These are phyloP conservation scores for Spea hammondii DNA, from an alignment of 2,797 vertebrate genomes.

Conservation along the genomic window DNA sequence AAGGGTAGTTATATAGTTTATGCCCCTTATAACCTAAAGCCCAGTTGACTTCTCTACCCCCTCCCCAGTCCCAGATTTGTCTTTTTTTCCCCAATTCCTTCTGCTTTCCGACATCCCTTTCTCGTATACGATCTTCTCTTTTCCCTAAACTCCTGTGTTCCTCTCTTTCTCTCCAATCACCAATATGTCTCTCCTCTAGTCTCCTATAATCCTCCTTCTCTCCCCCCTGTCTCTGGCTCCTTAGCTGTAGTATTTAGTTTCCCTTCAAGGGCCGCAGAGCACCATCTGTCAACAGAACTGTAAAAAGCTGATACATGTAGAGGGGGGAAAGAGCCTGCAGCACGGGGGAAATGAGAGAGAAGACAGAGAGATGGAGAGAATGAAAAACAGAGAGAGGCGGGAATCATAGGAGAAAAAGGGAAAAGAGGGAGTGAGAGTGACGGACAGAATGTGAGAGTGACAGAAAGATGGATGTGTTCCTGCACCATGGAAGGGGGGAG, in stretches of 20 bases:
- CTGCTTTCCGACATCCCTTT: no score
- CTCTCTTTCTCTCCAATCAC: background rate
- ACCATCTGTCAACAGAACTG: conserved; percentile 51
- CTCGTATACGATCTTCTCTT: background rate
- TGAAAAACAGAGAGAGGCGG: background rate
- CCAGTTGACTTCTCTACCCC: background rate
- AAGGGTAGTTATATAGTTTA: no score
- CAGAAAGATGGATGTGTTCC: conserved; percentile 4
- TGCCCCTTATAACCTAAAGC: no score
- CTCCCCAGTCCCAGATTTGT: background rate
- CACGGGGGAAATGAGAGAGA: conserved; percentile 25
- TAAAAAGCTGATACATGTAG: conserved; percentile 47
- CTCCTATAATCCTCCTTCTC: background rate
- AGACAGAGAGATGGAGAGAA: background rate
- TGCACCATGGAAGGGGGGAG: background rate
- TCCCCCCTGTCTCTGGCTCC: conserved; percentile 36
- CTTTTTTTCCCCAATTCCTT: background rate
- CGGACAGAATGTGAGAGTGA: background rate
- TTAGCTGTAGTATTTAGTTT: conserved; percentile 52
- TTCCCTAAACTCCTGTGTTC: background rate
- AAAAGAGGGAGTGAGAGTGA: background rate
- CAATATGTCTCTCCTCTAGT: background rate
- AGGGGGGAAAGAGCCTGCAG: conserved; percentile 45
- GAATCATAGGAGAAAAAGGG: background rate
- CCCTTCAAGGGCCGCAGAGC: conserved; percentile 50